phyloP scores from a whole-genome alignment of 2,113 vertebrate species.

The Cephalopterus ornatus region DNA sequence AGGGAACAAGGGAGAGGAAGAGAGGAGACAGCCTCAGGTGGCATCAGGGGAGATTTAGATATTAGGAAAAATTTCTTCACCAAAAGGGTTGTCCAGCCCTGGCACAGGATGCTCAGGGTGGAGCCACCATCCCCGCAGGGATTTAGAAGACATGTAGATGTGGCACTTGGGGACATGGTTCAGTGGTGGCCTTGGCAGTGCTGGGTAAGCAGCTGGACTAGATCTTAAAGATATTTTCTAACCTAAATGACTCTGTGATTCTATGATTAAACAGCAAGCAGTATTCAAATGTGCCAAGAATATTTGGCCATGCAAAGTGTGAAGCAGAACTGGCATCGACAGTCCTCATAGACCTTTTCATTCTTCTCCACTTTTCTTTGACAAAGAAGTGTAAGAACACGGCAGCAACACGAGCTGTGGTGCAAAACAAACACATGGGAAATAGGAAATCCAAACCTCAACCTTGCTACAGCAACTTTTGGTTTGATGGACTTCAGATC shows the following conservation, averaged over 20 bases:
- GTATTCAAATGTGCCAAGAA: background rate
- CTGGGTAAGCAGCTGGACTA: background rate
- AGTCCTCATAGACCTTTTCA: background rate
- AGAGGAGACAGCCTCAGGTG: background rate
- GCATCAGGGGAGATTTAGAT: background rate
- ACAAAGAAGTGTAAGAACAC: background rate
- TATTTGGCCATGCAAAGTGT: background rate
- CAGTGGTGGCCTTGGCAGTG: background rate
- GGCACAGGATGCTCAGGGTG: background rate
- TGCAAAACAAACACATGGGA: background rate
- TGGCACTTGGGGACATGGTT: background rate
- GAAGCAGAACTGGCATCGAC: background rate
- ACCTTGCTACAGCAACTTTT: background rate
- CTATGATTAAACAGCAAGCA: background rate
- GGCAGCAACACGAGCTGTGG: background rate
- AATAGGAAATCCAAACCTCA: background rate
- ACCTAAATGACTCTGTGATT: background rate
- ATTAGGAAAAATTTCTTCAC: background rate
- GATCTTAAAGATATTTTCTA: background rate
- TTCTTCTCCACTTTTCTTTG: background rate
- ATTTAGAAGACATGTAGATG: accelerated
- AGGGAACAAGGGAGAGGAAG: background rate
- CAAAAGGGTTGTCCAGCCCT: background rate
- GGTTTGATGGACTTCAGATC: background rate
- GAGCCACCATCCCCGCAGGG: background rate